Evolutionary conservation across 2,888 invertebrate genomes (phyloP), one percentile per base, ranked within the genome.

Genomic region (Rhogogaster chlorosoma): DNA sequence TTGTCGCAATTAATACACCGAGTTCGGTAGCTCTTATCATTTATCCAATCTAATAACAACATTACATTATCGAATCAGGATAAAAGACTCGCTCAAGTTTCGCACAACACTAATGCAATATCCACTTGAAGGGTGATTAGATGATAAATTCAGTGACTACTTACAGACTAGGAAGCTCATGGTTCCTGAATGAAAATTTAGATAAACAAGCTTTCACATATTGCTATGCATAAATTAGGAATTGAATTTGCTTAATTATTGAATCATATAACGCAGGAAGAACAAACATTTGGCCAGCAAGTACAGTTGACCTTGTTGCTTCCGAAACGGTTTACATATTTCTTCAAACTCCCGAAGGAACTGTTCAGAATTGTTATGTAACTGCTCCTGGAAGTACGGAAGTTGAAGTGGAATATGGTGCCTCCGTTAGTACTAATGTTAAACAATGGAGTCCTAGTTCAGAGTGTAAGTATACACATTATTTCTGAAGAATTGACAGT

Each of bases 401-500:
- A 45, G 70, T 83, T 29, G 49, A 64, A 49, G 70, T 83, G 5
- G n/a, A n/a, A 70, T 67, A 67, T 26, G 83, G 83, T 36, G 49
- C 26, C 10, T n/a, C 42, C 2, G 26, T 70, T 49, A 67, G 45
- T 29, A 67, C 29, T 26, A n/a, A 15, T 83, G 29, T 83, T 70
- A 64, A 45, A 67, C 83, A 83, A 32, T 83, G 83, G 83, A 83
- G 83, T 70, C 83, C 83, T 7, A 67, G 32, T 29, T 26, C 70
- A 3, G 45, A 67, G 12, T 64, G 83, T 83, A 7, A 83, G 83
- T 83, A 42, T 45, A 57, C n/a, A 12, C 26, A 18, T 22, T 7
- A 15, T 26, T 38, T 36, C 36, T 36, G 22, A 36, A 22, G 32
- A n/a, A 22, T 18, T 32, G 12, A 57, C 5, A 45, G 9, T 45